These are phyloP conservation scores for Ceuthmochares aereus DNA, from an alignment of 2,113 vertebrate species.

Conservation along the genomic window DNA sequence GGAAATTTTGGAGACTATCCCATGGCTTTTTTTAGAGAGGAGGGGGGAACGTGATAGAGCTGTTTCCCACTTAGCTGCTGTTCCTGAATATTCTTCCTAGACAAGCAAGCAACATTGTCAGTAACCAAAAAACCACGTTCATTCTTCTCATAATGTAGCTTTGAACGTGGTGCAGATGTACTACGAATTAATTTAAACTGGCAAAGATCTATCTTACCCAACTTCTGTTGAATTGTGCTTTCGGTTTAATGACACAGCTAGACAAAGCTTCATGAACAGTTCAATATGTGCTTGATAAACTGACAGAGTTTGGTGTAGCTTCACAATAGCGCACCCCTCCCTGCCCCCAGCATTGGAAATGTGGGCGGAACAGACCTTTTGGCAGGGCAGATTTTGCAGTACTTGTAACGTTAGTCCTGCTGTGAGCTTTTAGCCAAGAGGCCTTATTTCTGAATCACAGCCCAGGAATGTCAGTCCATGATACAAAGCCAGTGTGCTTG, in stretches of 20 bases:
- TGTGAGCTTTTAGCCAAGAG: not conserved
- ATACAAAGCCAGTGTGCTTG: not conserved
- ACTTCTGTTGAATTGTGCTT: not conserved
- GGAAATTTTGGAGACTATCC: not conserved
- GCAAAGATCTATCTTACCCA: not conserved
- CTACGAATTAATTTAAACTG: not conserved
- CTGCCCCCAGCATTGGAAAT: not conserved
- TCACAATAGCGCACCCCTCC: not conserved
- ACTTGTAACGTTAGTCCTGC: not conserved
- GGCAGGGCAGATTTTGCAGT: not conserved
- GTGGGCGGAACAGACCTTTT: not conserved
- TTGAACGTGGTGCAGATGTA: not conserved
- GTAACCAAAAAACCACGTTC: not conserved
- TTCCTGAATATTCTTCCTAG: not conserved
- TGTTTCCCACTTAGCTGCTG: not conserved
- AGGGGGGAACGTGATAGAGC: not conserved
- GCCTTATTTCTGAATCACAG: not conserved
- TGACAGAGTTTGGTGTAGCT: not conserved
- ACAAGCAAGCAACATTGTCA: not conserved
- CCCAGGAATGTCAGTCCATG: not conserved
- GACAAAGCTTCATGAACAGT: not conserved
- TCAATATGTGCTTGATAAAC: not conserved
- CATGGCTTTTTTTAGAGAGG: not conserved
- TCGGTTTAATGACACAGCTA: not conserved
- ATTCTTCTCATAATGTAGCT: not conserved